Percentiles rank a stretch among this genome's conserved stretches.
Conservation (phyloP, 2,888 invertebrate genomes). For the Uropetala carovei region DNA sequence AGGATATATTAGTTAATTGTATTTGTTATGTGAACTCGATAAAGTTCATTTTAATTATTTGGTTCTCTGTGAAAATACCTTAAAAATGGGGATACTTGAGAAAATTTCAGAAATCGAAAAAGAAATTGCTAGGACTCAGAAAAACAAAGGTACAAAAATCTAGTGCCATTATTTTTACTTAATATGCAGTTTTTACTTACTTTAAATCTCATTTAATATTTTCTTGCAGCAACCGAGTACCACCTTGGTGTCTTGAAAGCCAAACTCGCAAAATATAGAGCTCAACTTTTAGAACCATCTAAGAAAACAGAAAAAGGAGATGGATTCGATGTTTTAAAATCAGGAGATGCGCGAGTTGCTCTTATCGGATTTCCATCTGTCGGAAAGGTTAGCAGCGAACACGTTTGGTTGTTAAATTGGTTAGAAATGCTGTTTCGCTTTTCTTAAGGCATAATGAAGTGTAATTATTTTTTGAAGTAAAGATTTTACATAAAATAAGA, state of each 20-base stretch:
- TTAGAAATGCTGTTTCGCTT: too few relatives aligned
- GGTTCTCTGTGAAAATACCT: not conserved
- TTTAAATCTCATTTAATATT: slow-evolving; percentile 36
- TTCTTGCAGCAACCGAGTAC: slow-evolving; percentile 94
- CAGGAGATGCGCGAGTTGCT: slow-evolving; percentile 98
- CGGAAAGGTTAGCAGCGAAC: slow-evolving; percentile 84
- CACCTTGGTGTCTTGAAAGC: slow-evolving; percentile 98
- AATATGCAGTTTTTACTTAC: not conserved
- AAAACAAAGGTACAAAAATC: slow-evolving; percentile 93
- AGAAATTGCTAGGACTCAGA: slow-evolving; percentile 98
- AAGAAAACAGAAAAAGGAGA: slow-evolving; percentile 97
- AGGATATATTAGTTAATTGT: not conserved
- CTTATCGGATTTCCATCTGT: slow-evolving; percentile 99
- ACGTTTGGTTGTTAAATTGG: not conserved
- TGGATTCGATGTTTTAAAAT: slow-evolving; percentile 99
- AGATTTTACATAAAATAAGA: too few relatives aligned
- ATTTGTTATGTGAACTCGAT: not conserved
- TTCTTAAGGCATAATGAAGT: too few relatives aligned
- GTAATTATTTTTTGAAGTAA: too few relatives aligned
- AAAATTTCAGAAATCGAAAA: slow-evolving; percentile 99
- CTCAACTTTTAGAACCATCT: slow-evolving; percentile 94
- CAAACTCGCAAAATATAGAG: slow-evolving; percentile 95
- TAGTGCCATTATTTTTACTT: not conserved
- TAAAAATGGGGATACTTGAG: slow-evolving; percentile 96
- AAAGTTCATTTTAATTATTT: not conserved